Conservation (phyloP, 2,888 invertebrate species). For the Rhagonycha fulva region DNA sequence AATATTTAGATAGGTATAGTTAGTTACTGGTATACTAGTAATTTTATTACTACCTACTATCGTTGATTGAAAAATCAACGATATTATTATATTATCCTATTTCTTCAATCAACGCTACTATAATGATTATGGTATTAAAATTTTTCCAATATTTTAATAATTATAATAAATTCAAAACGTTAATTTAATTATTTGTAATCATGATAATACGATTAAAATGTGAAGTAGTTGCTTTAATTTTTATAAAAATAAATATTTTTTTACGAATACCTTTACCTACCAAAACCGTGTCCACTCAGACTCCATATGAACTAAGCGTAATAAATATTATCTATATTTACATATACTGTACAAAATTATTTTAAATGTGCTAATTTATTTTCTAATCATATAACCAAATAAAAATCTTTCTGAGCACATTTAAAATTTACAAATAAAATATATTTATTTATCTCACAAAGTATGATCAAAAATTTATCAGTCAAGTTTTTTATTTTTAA, state of each 20-base stretch:
- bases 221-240: neutral
- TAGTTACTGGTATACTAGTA: no score
- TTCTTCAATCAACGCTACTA: no score
- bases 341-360: constrained; percentile 30
- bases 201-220: neutral
- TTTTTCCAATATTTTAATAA: neutral
- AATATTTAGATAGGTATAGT: no score
- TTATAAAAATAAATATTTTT: neutral
- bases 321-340: constrained; percentile 22
- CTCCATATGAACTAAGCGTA: constrained; percentile 8
- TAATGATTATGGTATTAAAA: neutral
- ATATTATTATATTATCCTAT: no score
- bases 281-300: constrained; percentile 23
- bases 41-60: no score
- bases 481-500: neutral
- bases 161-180: neutral
- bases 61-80: no score
- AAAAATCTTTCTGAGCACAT: neutral
- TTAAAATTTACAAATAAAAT: neutral
- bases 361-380: neutral
- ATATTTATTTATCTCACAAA: neutral
- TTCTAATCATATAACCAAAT: neutral
- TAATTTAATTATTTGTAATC: neutral
- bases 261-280: constrained; percentile 20
- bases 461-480: neutral